Evolutionary conservation across 2,888 invertebrate species (phyloP).

Genomic region (Leuctra nigra): DNA sequence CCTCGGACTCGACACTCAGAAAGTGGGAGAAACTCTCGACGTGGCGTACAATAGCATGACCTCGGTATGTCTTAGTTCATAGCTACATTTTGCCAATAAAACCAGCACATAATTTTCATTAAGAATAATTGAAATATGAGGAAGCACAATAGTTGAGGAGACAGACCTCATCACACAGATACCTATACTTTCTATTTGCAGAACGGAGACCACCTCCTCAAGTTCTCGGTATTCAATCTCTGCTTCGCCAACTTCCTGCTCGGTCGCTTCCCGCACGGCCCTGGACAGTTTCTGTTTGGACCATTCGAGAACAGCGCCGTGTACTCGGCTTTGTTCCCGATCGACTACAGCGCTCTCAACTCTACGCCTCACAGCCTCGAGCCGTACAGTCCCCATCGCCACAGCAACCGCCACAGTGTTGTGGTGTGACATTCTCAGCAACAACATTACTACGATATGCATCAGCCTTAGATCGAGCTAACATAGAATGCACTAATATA

Average conservation of each 20-base stretch:
- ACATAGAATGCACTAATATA: no score
- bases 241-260: constrained; percentile 69
- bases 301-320: constrained; percentile 34
- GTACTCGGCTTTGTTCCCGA: constrained; percentile 49
- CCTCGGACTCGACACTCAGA: constrained; percentile 53
- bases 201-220: constrained; percentile 62
- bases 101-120: no score
- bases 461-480: no score
- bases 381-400: constrained; percentile 60
- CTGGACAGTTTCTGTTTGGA: constrained; percentile 66
- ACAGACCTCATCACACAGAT: no score
- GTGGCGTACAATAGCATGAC: constrained; percentile 65
- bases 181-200: no score
- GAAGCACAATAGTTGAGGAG: no score
- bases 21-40: constrained; percentile 59
- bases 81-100: no score
- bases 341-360: constrained; percentile 69
- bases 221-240: constrained; percentile 60
- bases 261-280: constrained; percentile 67
- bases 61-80: no score
- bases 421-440: constrained; percentile 48
- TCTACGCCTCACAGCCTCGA: constrained; percentile 62
- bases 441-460: no score
- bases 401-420: constrained; percentile 62
- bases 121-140: no score